Evolutionary conservation across 1,140 invertebrate genomes (phyloP).

Genomic region (Polypedilum vanderplanki): DNA sequence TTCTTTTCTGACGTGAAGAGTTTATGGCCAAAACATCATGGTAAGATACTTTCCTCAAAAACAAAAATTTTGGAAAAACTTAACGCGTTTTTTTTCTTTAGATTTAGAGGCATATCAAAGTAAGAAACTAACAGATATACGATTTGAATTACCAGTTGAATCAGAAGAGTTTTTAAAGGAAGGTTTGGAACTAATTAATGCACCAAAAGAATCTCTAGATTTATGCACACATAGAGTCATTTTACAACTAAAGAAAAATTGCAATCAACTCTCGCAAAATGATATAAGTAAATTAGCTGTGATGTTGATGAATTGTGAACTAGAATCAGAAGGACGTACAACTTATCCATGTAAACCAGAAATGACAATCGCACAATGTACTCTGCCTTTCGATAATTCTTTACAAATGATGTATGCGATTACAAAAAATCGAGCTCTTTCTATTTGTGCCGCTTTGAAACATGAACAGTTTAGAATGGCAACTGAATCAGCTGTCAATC

Average conservation of each 20-base stretch:
- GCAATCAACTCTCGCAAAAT: not conserved
- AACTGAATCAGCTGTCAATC: not conserved
- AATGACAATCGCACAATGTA: not conserved
- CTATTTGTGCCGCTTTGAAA: not conserved
- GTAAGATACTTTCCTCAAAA: not conserved
- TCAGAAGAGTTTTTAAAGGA: not conserved
- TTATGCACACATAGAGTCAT: not conserved
- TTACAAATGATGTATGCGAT: not conserved
- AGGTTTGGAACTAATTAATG: conserved; percentile 4
- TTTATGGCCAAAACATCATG: not conserved
- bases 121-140: not conserved
- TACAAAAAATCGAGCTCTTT: not conserved
- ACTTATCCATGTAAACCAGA: not conserved
- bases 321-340: not conserved
- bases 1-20: not conserved
- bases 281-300: not conserved
- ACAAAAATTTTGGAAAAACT: not conserved
- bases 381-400: not conserved
- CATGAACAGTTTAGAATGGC: not conserved
- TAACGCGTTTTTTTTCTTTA: not conserved
- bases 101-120: not conserved
- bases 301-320: not conserved
- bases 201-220: not conserved
- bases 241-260: not conserved
- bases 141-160: not conserved